A percentile compares a stretch with the other conserved stretches of the same genome.
Conservation (phyloP, 2,888 invertebrate species). For the Rhyacophila evoluta region DNA sequence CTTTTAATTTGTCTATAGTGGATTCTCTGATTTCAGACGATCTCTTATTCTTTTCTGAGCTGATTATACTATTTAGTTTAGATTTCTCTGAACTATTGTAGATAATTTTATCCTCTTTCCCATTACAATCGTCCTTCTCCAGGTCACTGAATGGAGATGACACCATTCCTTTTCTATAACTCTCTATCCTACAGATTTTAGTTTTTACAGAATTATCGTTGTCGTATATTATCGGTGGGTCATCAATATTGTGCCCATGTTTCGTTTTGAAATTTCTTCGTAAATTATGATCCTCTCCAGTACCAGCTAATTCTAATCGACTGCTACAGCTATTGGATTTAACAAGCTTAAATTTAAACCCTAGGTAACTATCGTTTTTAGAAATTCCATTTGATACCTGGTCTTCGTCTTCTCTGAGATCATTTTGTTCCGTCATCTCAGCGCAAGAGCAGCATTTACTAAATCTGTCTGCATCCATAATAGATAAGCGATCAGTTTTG, state of each 20-base stretch:
- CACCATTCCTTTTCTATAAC: slow-evolving; percentile 66
- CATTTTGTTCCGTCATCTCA: slow-evolving; percentile 54
- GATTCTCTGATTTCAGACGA: slow-evolving; percentile 12
- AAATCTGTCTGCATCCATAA: slow-evolving; percentile 47
- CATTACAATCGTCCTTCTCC: slow-evolving; percentile 33
- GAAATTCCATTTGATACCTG: slow-evolving; percentile 48
- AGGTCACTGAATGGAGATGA: slow-evolving; percentile 62
- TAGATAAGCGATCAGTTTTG: slow-evolving; percentile 57
- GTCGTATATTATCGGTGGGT: slow-evolving; percentile 65
- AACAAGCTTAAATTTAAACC: slow-evolving; percentile 83
- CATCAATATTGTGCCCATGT: slow-evolving; percentile 61
- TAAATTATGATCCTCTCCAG: slow-evolving; percentile 70
- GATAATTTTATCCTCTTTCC: slow-evolving; percentile 38
- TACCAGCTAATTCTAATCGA: slow-evolving; percentile 82
- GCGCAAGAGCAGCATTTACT: slow-evolving; percentile 51
- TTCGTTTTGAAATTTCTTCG: slow-evolving; percentile 64
- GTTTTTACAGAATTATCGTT: slow-evolving; percentile 69
- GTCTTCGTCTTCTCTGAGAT: slow-evolving; percentile 59
- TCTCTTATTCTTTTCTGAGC: slow-evolving; percentile 31
- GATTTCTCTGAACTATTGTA: slow-evolving; percentile 28
- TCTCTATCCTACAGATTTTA: slow-evolving; percentile 68
- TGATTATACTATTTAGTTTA: not conserved
- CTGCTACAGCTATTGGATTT: slow-evolving; percentile 91
- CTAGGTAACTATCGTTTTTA: slow-evolving; percentile 66
- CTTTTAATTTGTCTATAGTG: slow-evolving; percentile 55